Evolutionary conservation across 2,888 invertebrate species (phyloP).

Genomic region (Parnassius smintheus): DNA sequence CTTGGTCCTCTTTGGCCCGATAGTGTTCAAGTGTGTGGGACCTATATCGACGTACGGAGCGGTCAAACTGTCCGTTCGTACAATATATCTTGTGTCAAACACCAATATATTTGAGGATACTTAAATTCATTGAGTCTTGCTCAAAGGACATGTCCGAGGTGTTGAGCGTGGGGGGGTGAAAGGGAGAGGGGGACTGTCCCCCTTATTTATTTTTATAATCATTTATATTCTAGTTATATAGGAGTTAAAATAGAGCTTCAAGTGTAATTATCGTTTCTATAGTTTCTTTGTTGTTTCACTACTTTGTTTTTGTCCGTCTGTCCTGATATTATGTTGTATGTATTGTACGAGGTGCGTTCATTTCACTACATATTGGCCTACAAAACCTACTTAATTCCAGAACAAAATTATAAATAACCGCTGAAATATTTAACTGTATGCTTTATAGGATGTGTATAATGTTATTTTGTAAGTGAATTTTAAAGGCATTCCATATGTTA

Average conservation of each 20-base stretch:
- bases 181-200: conserved; percentile 58
- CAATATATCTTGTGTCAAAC: conserved; percentile 35
- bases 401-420: conserved; percentile 60
- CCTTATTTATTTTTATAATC: conserved; percentile 80
- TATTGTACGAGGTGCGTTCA: background rate
- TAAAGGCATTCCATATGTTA: conserved; percentile 76
- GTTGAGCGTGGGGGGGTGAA: conserved; percentile 45
- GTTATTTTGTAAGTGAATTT: conserved; percentile 66
- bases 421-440: conserved; percentile 56
- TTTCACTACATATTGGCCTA: conserved; percentile 5
- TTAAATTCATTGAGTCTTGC: conserved; percentile 47
- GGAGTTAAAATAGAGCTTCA: conserved; percentile 57
- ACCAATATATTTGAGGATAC: conserved; percentile 44
- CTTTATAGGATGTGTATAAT: conserved; percentile 68
- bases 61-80: background rate
- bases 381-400: conserved; percentile 30
- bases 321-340: background rate
- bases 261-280: conserved; percentile 57
- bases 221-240: conserved; percentile 72
- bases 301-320: background rate
- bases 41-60: background rate
- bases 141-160: conserved; percentile 47
- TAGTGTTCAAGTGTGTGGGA: background rate
- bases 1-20: background rate
- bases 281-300: conserved; percentile 36